Percentiles rank a stretch among this genome's conserved stretches.
phyloP scores from a whole-genome alignment of 2,113 vertebrate genomes.

The Caranx ignobilis region DNA sequence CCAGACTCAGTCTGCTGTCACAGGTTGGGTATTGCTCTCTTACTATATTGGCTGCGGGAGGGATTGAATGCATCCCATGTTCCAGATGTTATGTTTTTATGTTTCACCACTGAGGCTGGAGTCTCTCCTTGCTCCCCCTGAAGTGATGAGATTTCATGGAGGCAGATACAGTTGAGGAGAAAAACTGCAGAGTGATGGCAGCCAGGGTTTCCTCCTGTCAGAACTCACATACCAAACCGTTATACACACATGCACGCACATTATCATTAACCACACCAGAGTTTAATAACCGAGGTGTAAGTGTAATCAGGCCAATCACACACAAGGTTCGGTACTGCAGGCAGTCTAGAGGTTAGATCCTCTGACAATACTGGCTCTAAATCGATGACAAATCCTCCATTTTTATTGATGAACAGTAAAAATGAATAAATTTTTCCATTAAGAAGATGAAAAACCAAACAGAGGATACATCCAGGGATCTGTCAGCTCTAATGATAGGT shows the following conservation, averaged over 20 bases:
- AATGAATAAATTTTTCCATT: neutral
- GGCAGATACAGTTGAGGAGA: constrained; percentile 29
- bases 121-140: neutral
- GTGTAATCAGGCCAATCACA: constrained; percentile 22
- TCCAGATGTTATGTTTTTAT: constrained; percentile 41
- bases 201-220: constrained; percentile 40
- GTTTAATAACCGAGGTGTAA: constrained; percentile 36
- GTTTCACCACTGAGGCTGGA: constrained; percentile 7
- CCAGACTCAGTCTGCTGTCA: constrained; percentile 39
- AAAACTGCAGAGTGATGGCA: constrained; percentile 30
- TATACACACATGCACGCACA: constrained; percentile 23
- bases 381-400: constrained; percentile 12
- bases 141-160: constrained; percentile 43
- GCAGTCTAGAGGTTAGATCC: constrained; percentile 30
- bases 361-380: constrained; percentile 35
- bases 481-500: constrained; percentile 6
- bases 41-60: neutral
- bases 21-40: constrained; percentile 8
- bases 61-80: constrained; percentile 7
- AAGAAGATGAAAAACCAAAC: neutral
- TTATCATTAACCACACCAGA: constrained; percentile 22
- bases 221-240: constrained; percentile 37
- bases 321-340: constrained; percentile 17
- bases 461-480: neutral
- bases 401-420: constrained; percentile 3